Base-by-base conservation (phyloP, 2,113 vertebrate genomes). In the Coptodon rendalli region DNA sequence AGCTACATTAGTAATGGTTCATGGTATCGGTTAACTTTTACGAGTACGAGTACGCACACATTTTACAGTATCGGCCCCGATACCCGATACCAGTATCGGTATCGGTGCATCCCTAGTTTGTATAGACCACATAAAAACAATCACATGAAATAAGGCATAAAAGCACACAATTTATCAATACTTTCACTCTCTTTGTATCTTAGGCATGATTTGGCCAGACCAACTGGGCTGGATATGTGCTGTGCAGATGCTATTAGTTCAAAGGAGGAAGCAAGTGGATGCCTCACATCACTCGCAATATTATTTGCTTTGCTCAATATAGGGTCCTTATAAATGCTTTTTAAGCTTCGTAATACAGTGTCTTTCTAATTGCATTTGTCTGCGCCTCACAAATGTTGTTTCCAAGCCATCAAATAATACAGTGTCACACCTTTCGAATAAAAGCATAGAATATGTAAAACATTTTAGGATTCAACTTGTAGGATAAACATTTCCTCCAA, bases 321-420 rank as follows among this genome's bases (percentile, higher is more conserved):
- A 22, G n/a, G n/a, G n/a, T 56, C n/a, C 0, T 6, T 7, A 12
- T 10, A 56, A 56, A 56, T 24, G 53, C 22, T 56, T 56, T 56
- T 10, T 12, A 56, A 56, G 53, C 53, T 24, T 12, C 0, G 10
- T 54, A 54, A 24, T 54, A 22, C 53, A 54, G 5, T 12, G 53
- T 56, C 0, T 56, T 56, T 56, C 22, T 56, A 56, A 56, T 54
- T 56, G 53, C 53, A 6, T 56, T 56, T 56, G 22, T 56, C 0
- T 56, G n/a, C 9, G 1, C 53, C 53, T 56, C 53, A 0, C 6
- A 57, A 54, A 54, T 54, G 1, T 7, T 24, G 12, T 57, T 57
- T 27, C 54, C 24, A 27, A 57, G 0, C 53, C 53, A 0, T 24
- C 53, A 56, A 56, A 12, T 56, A 22, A 22, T 54, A 54, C 53